Conservation (phyloP, 2,888 invertebrate species). For the Acanthococcus lagerstroemiae region DNA sequence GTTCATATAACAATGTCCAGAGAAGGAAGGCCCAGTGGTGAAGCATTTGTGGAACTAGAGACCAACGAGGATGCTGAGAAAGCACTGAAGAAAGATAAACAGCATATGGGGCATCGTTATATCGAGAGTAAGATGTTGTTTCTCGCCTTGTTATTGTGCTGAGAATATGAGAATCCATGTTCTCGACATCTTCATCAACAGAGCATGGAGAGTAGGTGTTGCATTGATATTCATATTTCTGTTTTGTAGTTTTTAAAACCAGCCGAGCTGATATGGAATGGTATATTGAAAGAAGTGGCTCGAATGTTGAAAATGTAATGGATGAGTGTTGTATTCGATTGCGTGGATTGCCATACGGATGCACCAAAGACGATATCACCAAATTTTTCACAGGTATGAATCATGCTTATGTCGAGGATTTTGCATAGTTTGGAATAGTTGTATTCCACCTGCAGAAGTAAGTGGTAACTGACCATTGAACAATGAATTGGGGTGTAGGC, state of each 20-base stretch:
- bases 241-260: slow-evolving; percentile 69
- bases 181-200: too few relatives aligned
- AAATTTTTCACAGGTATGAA: slow-evolving; percentile 83
- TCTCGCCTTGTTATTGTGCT: too few relatives aligned
- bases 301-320: slow-evolving; percentile 54
- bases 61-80: slow-evolving; percentile 65
- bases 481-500: too few relatives aligned
- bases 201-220: too few relatives aligned
- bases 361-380: slow-evolving; percentile 87
- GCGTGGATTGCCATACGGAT: slow-evolving; percentile 87
- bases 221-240: too few relatives aligned
- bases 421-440: background rate
- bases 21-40: slow-evolving; percentile 81
- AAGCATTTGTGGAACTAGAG: slow-evolving; percentile 81
- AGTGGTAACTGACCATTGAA: too few relatives aligned
- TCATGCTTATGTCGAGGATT: slow-evolving; percentile 1
- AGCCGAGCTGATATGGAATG: slow-evolving; percentile 84
- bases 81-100: slow-evolving; percentile 70
- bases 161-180: background rate
- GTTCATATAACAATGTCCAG: slow-evolving; percentile 74
- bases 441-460: too few relatives aligned
- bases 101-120: slow-evolving; percentile 84
- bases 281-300: slow-evolving; percentile 68
- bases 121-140: slow-evolving; percentile 56
- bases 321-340: slow-evolving; percentile 73